Percentiles rank a stretch among this genome's conserved stretches.
Evolutionary conservation across 2,113 vertebrate genomes (phyloP).

Genomic region (Zosterops hypoxanthus): DNA sequence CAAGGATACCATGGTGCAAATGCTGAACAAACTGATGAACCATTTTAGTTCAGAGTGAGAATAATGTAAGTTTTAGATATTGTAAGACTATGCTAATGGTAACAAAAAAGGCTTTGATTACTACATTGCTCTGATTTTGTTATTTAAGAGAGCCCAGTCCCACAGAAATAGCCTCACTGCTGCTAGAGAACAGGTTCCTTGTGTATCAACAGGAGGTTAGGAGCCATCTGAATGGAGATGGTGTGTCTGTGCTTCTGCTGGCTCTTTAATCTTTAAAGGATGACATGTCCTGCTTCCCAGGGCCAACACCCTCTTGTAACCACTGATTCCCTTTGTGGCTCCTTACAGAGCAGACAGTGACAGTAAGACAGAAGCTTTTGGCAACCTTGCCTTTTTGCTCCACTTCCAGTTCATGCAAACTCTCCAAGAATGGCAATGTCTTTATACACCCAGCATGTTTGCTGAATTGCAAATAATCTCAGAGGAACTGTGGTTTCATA

Average conservation of each 20-base stretch:
- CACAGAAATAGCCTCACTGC: not conserved
- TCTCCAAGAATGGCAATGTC: not conserved
- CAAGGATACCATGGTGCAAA: not conserved
- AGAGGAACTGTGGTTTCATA: not conserved
- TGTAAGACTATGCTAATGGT: not conserved
- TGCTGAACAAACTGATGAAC: not conserved
- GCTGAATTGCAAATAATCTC: not conserved
- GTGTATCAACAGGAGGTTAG: not conserved
- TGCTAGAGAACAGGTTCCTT: not conserved
- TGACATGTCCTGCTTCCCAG: not conserved
- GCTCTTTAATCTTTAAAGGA: not conserved
- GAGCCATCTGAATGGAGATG: not conserved
- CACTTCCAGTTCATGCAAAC: not conserved
- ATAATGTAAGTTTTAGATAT: not conserved
- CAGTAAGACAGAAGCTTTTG: not conserved
- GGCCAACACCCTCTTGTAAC: slow-evolving; percentile 13
- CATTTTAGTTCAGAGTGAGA: not conserved
- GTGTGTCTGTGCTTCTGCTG: not conserved
- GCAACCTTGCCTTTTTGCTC: not conserved
- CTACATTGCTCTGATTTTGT: not conserved
- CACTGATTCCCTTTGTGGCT: not conserved
- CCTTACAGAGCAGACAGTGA: not conserved
- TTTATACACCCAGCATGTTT: not conserved
- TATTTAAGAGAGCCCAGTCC: not conserved
- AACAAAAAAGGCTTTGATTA: not conserved